A percentile compares a stretch with the other conserved stretches of the same genome.
phyloP scores from a whole-genome alignment of 2,113 vertebrate species.

The Chlorodrepanis virens region DNA sequence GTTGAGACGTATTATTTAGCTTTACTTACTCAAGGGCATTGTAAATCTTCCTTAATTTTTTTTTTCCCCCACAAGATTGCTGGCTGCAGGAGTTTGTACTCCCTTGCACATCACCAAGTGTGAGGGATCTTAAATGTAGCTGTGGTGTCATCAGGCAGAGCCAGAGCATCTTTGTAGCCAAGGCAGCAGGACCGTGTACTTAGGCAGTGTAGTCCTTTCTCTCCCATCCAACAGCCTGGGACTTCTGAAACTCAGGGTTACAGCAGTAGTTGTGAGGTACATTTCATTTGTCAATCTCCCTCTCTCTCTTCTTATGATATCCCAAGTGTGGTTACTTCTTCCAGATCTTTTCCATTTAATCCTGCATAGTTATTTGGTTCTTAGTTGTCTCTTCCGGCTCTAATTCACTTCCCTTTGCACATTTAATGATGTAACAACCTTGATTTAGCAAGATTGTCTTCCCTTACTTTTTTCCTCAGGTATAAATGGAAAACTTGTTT shows the following conservation, averaged over 20 bases:
- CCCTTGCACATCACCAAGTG: background rate
- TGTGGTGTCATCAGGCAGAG: background rate
- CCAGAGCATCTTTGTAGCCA: background rate
- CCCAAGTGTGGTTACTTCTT: background rate
- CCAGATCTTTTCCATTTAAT: background rate
- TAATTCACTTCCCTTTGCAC: background rate
- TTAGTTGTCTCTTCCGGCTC: background rate
- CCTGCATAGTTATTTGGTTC: background rate
- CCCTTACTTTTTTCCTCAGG: background rate
- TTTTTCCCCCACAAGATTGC: background rate
- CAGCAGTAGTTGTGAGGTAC: background rate
- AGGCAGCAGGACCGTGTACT: background rate
- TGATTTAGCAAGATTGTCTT: background rate
- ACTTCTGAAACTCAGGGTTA: background rate
- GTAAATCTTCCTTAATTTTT: background rate
- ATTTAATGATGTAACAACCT: background rate
- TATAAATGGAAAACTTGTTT: background rate
- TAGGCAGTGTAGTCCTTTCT: background rate
- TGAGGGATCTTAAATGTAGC: background rate
- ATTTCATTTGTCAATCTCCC: background rate
- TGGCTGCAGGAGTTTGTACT: background rate
- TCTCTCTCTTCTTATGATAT: background rate
- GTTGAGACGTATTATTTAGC: background rate
- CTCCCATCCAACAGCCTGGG: background rate
- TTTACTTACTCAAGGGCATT: background rate